These are phyloP conservation scores for Neodontobutis hainanensis DNA, from an alignment of 2,113 vertebrate species.

Conservation along the genomic window DNA sequence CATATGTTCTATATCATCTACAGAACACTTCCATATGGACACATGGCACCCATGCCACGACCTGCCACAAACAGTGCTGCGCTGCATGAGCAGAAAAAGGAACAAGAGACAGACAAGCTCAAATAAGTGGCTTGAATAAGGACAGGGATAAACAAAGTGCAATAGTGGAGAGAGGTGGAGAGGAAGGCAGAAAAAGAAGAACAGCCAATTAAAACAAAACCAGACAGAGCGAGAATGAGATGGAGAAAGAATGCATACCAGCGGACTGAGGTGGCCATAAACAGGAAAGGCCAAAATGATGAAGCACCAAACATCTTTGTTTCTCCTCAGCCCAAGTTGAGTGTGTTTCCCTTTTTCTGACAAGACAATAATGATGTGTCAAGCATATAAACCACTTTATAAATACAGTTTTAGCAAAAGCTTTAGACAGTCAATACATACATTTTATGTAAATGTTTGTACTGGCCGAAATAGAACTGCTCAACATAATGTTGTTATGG, in stretches of 20 bases:
- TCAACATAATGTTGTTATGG: not conserved
- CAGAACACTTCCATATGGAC: slow-evolving; percentile 77
- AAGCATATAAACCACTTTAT: not conserved
- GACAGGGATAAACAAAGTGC: slow-evolving; percentile 1
- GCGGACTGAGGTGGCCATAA: slow-evolving; percentile 61
- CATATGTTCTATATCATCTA: slow-evolving; percentile 78
- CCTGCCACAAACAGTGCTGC: slow-evolving; percentile 52
- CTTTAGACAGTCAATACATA: no score
- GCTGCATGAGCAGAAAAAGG: slow-evolving; percentile 19
- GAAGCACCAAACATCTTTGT: slow-evolving; percentile 35
- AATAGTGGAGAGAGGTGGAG: slow-evolving; percentile 1
- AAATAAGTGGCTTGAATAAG: slow-evolving; percentile 28
- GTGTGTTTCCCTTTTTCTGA: not conserved
- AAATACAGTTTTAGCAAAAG: not conserved
- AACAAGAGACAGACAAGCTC: slow-evolving; percentile 20
- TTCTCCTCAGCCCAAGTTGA: not conserved
- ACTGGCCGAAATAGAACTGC: no score
- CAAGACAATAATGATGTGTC: not conserved
- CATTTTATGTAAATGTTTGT: no score
- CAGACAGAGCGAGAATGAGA: slow-evolving; percentile 44
- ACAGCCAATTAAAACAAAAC: slow-evolving; percentile 64
- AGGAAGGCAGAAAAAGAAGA: slow-evolving; percentile 14
- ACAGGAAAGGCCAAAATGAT: slow-evolving; percentile 64
- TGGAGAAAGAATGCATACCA: slow-evolving; percentile 57
- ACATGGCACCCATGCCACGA: slow-evolving; percentile 64